Percentiles rank a stretch among this genome's conserved stretches.
These are phyloP conservation scores for Chamaedrilus cognettii DNA, from an alignment of 2,888 invertebrate species.

Conservation along the genomic window DNA sequence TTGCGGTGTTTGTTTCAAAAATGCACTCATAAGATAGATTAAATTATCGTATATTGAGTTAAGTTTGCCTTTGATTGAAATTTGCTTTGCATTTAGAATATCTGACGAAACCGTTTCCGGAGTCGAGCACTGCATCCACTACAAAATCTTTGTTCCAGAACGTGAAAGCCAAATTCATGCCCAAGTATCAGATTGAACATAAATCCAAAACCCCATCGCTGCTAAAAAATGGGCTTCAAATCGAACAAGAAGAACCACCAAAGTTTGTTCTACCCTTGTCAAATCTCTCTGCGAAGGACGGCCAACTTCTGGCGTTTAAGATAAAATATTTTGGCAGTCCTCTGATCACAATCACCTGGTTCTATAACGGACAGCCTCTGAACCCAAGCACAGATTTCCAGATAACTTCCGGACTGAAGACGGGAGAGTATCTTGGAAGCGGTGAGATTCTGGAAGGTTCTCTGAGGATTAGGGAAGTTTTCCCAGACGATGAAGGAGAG, in stretches of 20 bases:
- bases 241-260: slow-evolving; percentile 65
- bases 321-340: slow-evolving; percentile 18
- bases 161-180: too few species aligned
- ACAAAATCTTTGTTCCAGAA: too few species aligned
- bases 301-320: slow-evolving; percentile 7
- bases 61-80: too few species aligned
- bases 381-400: slow-evolving; percentile 22
- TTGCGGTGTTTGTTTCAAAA: too few species aligned
- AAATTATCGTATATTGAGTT: too few species aligned
- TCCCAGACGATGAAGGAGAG: slow-evolving; percentile 98
- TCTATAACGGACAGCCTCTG: slow-evolving; percentile 44
- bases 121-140: too few species aligned
- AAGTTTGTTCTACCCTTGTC: slow-evolving; percentile 74
- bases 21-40: too few species aligned
- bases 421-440: slow-evolving; percentile 44
- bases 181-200: too few species aligned
- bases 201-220: too few species aligned
- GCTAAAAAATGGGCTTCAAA: too few species aligned
- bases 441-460: slow-evolving; percentile 82
- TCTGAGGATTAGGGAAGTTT: slow-evolving; percentile 89
- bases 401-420: slow-evolving; percentile 17
- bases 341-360: slow-evolving; percentile 53
- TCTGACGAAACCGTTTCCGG: too few species aligned
- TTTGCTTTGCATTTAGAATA: too few species aligned
- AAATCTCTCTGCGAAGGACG: slow-evolving; percentile 67